These are phyloP conservation scores for Dolichoris vasculosae DNA, from an alignment of 1,140 invertebrate species.

Conservation along the genomic window DNA sequence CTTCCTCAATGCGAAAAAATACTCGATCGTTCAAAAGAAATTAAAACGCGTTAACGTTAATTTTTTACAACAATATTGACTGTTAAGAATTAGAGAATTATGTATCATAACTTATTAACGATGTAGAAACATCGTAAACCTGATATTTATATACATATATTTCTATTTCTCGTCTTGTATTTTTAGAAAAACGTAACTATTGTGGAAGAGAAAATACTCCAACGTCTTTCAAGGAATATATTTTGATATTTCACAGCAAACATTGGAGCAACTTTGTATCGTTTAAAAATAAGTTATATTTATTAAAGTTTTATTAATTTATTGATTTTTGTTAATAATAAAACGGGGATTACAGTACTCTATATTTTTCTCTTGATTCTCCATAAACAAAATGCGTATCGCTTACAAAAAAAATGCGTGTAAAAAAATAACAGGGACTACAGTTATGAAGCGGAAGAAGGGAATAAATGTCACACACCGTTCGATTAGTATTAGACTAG, in stretches of 20 bases:
- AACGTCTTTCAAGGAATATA: slow-evolving; percentile 13
- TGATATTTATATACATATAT: not conserved
- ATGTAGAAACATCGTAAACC: too few species aligned
- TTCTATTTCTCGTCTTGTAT: not conserved
- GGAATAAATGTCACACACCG: slow-evolving; percentile 15
- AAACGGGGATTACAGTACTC: not conserved
- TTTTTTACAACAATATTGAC: too few species aligned
- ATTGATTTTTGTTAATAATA: not conserved
- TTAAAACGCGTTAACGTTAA: too few species aligned
- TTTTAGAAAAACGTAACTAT: not conserved
- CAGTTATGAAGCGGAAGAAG: not conserved
- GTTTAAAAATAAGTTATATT: not conserved
- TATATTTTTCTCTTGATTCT: not conserved
- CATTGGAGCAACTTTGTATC: not conserved
- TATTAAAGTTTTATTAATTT: slow-evolving; percentile 7
- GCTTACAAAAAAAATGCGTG: too few species aligned
- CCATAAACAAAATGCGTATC: not conserved
- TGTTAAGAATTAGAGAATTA: too few species aligned
- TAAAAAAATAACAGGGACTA: too few species aligned
- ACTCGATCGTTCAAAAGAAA: too few species aligned
- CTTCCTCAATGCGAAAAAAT: too few species aligned
- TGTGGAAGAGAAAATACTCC: not conserved
- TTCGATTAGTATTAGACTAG: slow-evolving; percentile 66
- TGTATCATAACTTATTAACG: too few species aligned
- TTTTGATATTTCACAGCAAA: slow-evolving; percentile 3